Evolutionary conservation across 2,888 invertebrate genomes (phyloP), one percentile per base, ranked within the genome.

Genomic region (Galerucella calmariensis): DNA sequence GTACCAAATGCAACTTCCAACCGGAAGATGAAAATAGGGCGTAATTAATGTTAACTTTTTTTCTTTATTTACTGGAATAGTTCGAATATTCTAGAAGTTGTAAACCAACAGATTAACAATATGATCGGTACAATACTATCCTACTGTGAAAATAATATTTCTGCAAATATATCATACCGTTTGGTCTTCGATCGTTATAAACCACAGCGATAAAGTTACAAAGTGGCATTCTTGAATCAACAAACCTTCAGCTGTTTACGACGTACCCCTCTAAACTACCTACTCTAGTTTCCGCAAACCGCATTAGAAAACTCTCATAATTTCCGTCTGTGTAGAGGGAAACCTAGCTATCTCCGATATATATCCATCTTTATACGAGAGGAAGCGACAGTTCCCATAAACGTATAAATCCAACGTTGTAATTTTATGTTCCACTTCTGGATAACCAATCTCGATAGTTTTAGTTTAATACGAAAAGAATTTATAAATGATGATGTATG

Each of bases 231-330:
- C 53, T 51, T 20, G 48, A 62, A 51, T 62, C 69, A 51, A 41
- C 41, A 16, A 41, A 69, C 8, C 69, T 46, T 59, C 59, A 53
- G 41, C 71, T 72, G 72, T 72, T 72, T 66, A 72, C 72, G 72
- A 72, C 59, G 27, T 27, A 46, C 48, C 66, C 58, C 66, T 27
- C 14, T 12, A 67, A 66, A 59, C 62, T 66, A 67, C 66, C 67
- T 59, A 46, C 66, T 72, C 48, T 48, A 72, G 72, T 63, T 72
- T 67, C 72, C 72, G 66, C 59, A 65, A 70, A 70, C 27, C 65
- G 53, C 65, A 12, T 24, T 65, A 72, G 59, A 66, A 66, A 72
- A 72, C 72, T 72, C 72, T 72, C 59, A 66, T 72, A 59, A 66
- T 72, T 72, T 63, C 72, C 72, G 72, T 35, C 66, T 48, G 66